Evolutionary conservation across 1,140 invertebrate species (phyloP), one percentile per base, ranked within the genome.

Genomic region (Subanguina moxae): DNA sequence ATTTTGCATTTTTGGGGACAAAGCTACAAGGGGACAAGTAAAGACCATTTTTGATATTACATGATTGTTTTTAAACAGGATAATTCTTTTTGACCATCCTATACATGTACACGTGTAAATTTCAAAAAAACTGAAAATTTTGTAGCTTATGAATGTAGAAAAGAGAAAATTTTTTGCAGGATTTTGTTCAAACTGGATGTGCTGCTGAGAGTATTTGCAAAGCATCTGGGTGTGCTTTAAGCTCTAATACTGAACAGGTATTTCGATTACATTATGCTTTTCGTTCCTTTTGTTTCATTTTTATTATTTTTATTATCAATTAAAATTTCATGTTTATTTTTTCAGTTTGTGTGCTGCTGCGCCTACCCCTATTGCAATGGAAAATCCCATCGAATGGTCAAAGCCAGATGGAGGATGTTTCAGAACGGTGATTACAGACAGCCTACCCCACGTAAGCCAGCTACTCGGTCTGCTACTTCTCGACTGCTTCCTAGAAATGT

Each of bases 261-360:
- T 52, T 52, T 52, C 8, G 8, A 7, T 25, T 52, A 52, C n/a
- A n/a, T n/a, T n/a, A n/a, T n/a, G n/a, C n/a, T n/a, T n/a, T n/a
- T n/a, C n/a, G n/a, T n/a, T n/a, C n/a, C n/a, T n/a, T n/a, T n/a
- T n/a, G n/a, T n/a, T n/a, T n/a, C n/a, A n/a, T n/a, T n/a, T n/a
- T n/a, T n/a, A 38, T 52, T 15, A 52, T 15, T 15, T 7, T 52
- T 19, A 7, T 25, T 21, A 25, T 21, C 23, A 25, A 25, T 52
- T 52, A 15, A 52, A 7, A 15, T 8, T 7, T 21, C 17, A 25
- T 25, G 5, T 61, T 13, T 13, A 58, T 23, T 25, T 61, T 25
- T 61, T 25, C 27, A 61, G 58, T 61, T 61, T 61, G 27, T 61
- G 3, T 61, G 58, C 28, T 61, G 58, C 38, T 61, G 58, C 58